Conservation (phyloP, 2,888 invertebrate genomes). For the Oscheius sp. region DNA sequence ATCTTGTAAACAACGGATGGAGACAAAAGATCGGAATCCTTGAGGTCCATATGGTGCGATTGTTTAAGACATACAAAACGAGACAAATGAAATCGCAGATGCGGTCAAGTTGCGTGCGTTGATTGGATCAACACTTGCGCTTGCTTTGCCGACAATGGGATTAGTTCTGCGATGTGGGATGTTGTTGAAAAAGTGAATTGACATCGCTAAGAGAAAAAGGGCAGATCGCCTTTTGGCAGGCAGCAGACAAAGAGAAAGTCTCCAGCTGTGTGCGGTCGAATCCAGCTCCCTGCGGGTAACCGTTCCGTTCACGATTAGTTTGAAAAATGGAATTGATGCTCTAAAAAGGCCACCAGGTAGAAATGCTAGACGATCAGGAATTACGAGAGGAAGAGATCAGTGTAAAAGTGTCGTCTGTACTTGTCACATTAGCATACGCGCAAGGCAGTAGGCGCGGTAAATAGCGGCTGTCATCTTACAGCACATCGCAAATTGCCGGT, state of each 20-base stretch:
- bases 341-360: not conserved
- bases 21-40: not conserved
- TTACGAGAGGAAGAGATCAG: constrained; percentile 5
- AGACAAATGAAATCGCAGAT: not conserved
- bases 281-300: constrained; percentile 22
- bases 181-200: constrained; percentile 13
- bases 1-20: constrained; percentile 8
- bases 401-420: constrained; percentile 28
- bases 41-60: not conserved
- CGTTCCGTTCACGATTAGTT: constrained; percentile 22
- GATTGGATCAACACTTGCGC: constrained; percentile 30
- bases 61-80: not conserved
- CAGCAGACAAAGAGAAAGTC: constrained; percentile 10
- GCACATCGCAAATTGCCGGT: constrained; percentile 26
- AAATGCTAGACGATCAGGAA: not conserved
- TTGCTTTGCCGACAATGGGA: constrained; percentile 29
- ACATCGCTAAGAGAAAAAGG: constrained; percentile 5
- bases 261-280: constrained; percentile 28
- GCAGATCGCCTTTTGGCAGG: constrained; percentile 4
- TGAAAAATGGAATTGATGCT: constrained; percentile 1
- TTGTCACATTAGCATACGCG: constrained; percentile 30
- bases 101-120: constrained; percentile 19
- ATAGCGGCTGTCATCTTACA: constrained; percentile 29
- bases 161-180: constrained; percentile 21
- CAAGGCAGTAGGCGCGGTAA: constrained; percentile 21